These are phyloP conservation scores for Orcinus orca DNA, from an alignment of 2,113 vertebrate genomes.

Conservation along the genomic window DNA sequence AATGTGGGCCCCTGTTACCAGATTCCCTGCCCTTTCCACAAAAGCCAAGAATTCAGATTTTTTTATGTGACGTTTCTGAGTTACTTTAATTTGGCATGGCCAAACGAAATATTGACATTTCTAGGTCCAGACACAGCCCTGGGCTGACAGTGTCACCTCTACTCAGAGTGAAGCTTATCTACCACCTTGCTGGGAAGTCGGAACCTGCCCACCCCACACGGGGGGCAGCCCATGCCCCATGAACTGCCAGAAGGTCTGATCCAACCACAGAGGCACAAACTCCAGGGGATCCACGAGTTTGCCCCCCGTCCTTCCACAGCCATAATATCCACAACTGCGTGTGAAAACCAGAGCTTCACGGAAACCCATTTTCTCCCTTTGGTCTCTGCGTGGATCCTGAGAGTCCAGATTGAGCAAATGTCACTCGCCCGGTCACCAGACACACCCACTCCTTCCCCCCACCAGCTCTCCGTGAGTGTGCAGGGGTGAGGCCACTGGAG, in stretches of 20 bases:
- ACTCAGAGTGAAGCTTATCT: neutral
- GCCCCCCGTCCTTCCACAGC: neutral
- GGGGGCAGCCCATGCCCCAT: neutral
- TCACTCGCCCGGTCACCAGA: neutral
- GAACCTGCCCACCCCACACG: accelerated
- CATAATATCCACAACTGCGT: neutral
- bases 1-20: neutral
- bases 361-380: neutral
- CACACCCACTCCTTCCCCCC: neutral
- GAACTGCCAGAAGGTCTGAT: neutral
- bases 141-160: neutral
- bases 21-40: neutral
- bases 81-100: neutral
- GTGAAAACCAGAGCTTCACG: neutral
- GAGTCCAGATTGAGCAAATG: neutral
- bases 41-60: neutral
- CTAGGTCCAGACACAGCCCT: neutral
- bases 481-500: neutral
- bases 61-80: neutral
- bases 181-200: neutral
- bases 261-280: neutral
- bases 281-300: neutral
- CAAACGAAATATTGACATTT: neutral
- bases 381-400: neutral
- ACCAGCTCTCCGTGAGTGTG: neutral